A percentile compares a stretch with the other conserved stretches of the same genome.
Evolutionary conservation across 2,888 invertebrate species (phyloP).

Genomic region (Taphrorychus bicolor): DNA sequence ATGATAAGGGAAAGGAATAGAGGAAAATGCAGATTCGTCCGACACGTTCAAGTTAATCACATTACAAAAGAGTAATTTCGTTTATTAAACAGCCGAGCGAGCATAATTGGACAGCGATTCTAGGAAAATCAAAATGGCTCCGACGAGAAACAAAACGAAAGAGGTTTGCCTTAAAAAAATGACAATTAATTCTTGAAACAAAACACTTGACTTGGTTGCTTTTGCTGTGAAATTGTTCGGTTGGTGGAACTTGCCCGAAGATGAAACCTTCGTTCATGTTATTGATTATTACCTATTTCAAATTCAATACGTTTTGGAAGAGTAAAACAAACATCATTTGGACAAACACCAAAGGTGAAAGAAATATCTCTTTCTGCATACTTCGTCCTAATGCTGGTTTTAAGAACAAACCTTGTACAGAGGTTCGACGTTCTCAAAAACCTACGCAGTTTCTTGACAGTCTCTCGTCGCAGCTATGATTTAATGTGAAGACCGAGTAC

Average conservation of each 20-base stretch:
- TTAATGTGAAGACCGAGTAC: no score
- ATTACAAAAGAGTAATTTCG: slow-evolving; percentile 43
- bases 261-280: no score
- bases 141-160: slow-evolving; percentile 54
- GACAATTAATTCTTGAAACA: slow-evolving; percentile 59
- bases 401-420: no score
- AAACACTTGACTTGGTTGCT: slow-evolving; percentile 53
- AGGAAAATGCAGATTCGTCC: slow-evolving; percentile 16
- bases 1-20: slow-evolving; percentile 16
- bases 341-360: no score
- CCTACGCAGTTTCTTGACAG: no score
- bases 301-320: no score
- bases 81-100: slow-evolving; percentile 57
- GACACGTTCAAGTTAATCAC: slow-evolving; percentile 25
- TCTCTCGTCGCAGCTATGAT: no score
- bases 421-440: no score
- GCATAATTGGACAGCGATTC: slow-evolving; percentile 58
- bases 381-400: no score
- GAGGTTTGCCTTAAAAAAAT: slow-evolving; percentile 53
- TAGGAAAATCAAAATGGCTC: slow-evolving; percentile 59
- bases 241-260: slow-evolving; percentile 46
- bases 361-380: no score
- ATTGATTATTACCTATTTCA: no score
- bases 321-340: no score
- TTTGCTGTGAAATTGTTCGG: slow-evolving; percentile 39